Conservation (phyloP, 92 coral and sea anemone genomes). For the Montipora capitata region DNA sequence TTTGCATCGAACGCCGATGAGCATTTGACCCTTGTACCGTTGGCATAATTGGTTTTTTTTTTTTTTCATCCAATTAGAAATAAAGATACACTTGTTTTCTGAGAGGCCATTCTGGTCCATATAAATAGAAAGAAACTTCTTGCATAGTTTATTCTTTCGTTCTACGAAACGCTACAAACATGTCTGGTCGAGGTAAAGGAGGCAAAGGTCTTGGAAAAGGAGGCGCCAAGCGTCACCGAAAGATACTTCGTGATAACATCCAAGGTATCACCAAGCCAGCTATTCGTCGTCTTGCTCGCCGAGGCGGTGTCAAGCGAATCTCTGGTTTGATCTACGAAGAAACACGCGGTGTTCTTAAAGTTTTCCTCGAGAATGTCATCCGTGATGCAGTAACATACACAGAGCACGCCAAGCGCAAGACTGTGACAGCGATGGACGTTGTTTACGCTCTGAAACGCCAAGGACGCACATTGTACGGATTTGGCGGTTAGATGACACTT, state of each 20-base stretch:
- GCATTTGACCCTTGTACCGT: too few relatives aligned
- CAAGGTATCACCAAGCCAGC: constrained; percentile 92
- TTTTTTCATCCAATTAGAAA: too few relatives aligned
- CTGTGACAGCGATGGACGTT: constrained; percentile 93
- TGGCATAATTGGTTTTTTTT: too few relatives aligned
- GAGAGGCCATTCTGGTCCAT: constrained; percentile 4
- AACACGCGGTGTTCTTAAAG: constrained; percentile 97
- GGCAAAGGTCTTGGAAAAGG: constrained; percentile 98
- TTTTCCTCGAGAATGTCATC: constrained; percentile 97
- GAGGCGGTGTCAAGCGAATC: constrained; percentile 95
- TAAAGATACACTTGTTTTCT: neutral
- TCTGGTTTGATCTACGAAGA: constrained; percentile 96
- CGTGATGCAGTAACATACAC: constrained; percentile 99
- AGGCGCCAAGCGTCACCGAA: constrained; percentile 98
- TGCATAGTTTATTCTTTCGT: too few relatives aligned
- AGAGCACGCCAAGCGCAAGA: constrained; percentile 94
- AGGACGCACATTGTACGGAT: constrained; percentile 93
- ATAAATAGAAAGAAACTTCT: neutral
- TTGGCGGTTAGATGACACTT: constrained; percentile 56
- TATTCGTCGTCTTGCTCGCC: constrained; percentile 93
- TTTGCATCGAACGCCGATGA: too few relatives aligned
- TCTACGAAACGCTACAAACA: neutral
- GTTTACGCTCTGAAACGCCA: constrained; percentile 94
- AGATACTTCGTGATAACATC: constrained; percentile 96
- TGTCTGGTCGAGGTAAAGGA: constrained; percentile 95